These are phyloP conservation scores for Panzeria rudis DNA, from an alignment of 2,888 invertebrate species.

Conservation along the genomic window DNA sequence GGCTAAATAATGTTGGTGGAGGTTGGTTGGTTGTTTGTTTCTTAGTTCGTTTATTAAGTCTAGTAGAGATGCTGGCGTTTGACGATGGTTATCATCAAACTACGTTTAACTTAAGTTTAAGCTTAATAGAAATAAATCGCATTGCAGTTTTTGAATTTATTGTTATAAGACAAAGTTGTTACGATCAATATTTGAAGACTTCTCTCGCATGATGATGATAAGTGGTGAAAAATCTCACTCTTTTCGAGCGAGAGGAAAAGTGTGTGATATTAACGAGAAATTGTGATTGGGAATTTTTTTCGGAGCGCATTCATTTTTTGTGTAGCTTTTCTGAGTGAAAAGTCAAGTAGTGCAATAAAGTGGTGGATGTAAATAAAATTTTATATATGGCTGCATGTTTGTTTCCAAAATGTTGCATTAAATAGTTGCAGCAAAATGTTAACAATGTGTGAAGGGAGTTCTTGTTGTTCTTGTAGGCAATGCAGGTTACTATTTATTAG, in stretches of 20 bases:
- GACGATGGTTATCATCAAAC: conserved; percentile 5
- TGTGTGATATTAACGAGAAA: conserved; percentile 10
- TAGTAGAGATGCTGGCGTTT: conserved; percentile 2
- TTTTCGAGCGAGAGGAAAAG: conserved; percentile 25
- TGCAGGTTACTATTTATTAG: conserved; percentile 8
- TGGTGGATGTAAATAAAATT: conserved; percentile 41
- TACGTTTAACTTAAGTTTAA: conserved; percentile 23
- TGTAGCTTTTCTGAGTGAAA: neutral
- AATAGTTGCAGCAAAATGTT: conserved; percentile 28
- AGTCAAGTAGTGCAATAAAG: conserved; percentile 46
- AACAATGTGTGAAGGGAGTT: conserved; percentile 22
- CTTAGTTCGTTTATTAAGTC: neutral
- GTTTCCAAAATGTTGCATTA: conserved; percentile 34
- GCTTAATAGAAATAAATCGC: conserved; percentile 59
- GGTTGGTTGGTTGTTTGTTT: conserved; percentile 8
- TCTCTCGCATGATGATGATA: neutral
- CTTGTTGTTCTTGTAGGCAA: conserved; percentile 27
- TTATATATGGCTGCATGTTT: conserved; percentile 25
- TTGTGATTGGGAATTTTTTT: neutral
- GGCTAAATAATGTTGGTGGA: conserved; percentile 66
- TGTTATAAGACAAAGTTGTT: conserved; percentile 70
- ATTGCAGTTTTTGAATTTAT: conserved; percentile 68
- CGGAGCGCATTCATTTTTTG: conserved; percentile 22
- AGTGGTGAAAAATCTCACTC: conserved; percentile 14
- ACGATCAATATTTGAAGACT: neutral